Percentiles rank a stretch among this genome's conserved stretches.
phyloP scores from a whole-genome alignment of 2,888 invertebrate species.

The Torymus texanus region DNA sequence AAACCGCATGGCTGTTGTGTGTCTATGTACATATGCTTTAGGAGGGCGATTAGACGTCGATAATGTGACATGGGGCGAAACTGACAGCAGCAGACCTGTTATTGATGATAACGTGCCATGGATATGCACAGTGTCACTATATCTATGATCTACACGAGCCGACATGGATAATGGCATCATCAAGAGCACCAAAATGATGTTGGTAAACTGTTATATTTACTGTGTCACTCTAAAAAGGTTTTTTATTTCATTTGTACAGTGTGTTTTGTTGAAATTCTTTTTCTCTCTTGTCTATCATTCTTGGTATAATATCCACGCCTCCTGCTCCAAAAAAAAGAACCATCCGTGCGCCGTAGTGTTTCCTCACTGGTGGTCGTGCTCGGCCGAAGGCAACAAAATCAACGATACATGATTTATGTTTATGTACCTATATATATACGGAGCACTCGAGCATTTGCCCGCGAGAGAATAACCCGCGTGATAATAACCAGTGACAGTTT shows the following conservation, averaged over 20 bases:
- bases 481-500: constrained; percentile 34
- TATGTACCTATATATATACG: constrained; percentile 4
- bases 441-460: not conserved
- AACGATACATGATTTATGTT: constrained; percentile 26
- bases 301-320: too few species aligned
- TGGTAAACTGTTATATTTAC: constrained; percentile 32
- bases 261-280: constrained; percentile 26
- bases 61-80: too few species aligned
- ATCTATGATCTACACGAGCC: not conserved
- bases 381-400: constrained; percentile 4
- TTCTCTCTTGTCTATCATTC: constrained; percentile 4
- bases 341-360: not conserved
- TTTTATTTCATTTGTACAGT: constrained; percentile 42
- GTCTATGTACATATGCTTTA: too few species aligned
- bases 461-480: constrained; percentile 19
- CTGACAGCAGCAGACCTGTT: too few species aligned
- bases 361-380: not conserved
- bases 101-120: too few species aligned
- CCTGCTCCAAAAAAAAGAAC: not conserved
- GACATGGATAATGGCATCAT: constrained; percentile 4
- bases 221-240: constrained; percentile 40
- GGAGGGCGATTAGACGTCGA: too few species aligned
- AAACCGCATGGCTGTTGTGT: too few species aligned
- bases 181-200: constrained; percentile 29
- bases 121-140: too few species aligned